These are phyloP conservation scores for Dolichotis patagonum DNA, from an alignment of 2,113 vertebrate genomes.

Conservation along the genomic window DNA sequence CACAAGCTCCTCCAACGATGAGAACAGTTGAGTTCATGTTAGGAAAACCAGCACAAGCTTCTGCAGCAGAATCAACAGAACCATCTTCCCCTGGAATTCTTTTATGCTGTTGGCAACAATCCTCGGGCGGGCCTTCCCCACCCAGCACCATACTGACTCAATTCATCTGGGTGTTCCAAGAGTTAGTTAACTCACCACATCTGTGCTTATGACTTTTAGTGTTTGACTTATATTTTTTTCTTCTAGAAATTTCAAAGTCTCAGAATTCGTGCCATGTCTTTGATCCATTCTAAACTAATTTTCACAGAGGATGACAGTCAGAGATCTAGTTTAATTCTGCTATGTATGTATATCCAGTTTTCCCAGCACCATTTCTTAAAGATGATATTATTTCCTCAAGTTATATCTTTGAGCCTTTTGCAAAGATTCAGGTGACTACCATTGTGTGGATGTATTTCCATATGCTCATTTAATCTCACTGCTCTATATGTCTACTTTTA, in stretches of 20 bases:
- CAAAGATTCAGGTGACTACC: not conserved
- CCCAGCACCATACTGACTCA: not conserved
- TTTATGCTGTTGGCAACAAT: not conserved
- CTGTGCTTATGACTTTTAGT: not conserved
- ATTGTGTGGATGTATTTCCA: not conserved
- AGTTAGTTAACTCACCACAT: not conserved
- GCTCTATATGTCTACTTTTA: not conserved
- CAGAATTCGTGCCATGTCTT: not conserved
- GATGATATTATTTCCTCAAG: not conserved
- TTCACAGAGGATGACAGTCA: not conserved
- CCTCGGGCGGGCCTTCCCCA: not conserved
- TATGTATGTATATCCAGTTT: not conserved
- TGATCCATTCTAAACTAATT: not conserved
- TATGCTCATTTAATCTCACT: not conserved
- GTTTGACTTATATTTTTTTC: not conserved
- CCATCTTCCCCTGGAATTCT: not conserved
- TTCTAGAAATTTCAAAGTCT: not conserved
- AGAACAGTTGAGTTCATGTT: not conserved
- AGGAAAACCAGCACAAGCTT: not conserved
- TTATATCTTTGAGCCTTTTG: not conserved
- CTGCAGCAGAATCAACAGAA: not conserved
- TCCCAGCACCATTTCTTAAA: not conserved
- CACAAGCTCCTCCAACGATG: not conserved
- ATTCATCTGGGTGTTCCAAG: not conserved
- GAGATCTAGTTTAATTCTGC: not conserved